Percentiles rank a stretch among this genome's conserved stretches.
Evolutionary conservation across 1,140 invertebrate species (phyloP).

Genomic region (Theocolax elegans): DNA sequence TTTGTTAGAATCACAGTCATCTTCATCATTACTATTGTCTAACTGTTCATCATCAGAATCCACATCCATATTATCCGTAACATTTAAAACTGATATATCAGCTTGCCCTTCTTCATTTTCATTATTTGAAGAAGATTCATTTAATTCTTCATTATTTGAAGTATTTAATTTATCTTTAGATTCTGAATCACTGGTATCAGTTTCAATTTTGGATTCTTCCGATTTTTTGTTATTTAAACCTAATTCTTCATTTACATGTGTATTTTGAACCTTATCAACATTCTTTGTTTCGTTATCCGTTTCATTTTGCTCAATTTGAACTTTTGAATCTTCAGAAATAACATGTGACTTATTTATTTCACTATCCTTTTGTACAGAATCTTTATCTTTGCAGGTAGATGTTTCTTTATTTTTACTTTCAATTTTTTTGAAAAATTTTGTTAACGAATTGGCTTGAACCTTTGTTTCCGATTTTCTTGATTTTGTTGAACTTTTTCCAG

Average conservation of each 20-base stretch:
- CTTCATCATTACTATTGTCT: conserved; percentile 30
- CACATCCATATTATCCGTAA: conserved; percentile 2
- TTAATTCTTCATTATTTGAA: background rate
- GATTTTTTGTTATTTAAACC: background rate
- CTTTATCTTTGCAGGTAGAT: conserved; percentile 59
- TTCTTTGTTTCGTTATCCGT: conserved; percentile 5
- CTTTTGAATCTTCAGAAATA: conserved; percentile 51
- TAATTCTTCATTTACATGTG: background rate
- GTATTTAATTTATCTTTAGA: conserved; percentile 6
- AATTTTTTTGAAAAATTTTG: conserved; percentile 54
- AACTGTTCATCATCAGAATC: conserved; percentile 35
- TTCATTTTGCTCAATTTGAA: background rate
- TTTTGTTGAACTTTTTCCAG: conserved; percentile 25
- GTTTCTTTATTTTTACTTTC: conserved; percentile 66
- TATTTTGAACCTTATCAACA: conserved; percentile 38
- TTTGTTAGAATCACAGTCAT: conserved; percentile 39
- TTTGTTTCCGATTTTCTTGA: conserved; percentile 49
- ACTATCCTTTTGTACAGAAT: conserved; percentile 32
- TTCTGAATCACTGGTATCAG: conserved; percentile 26
- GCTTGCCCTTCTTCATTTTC: background rate
- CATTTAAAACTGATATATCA: conserved; percentile 12
- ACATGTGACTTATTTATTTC: conserved; percentile 43
- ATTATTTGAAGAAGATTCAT: background rate
- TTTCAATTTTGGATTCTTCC: conserved; percentile 46
- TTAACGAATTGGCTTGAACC: conserved; percentile 48